These are phyloP conservation scores for Triops longicaudatus DNA, from an alignment of 1,140 invertebrate genomes.

Conservation along the genomic window DNA sequence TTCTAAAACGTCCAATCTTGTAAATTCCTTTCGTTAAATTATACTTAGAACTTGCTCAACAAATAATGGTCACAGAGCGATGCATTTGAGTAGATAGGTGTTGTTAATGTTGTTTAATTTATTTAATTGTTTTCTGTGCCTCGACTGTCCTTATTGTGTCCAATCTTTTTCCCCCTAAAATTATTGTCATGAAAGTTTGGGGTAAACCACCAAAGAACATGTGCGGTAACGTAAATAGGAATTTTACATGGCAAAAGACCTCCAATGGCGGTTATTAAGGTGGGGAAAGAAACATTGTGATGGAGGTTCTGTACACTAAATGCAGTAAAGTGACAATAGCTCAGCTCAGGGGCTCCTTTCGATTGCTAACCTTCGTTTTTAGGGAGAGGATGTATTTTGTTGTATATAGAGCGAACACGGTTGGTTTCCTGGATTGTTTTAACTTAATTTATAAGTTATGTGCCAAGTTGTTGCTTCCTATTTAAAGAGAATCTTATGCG, in stretches of 20 bases:
- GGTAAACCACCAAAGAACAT: too few species aligned
- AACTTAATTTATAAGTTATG: not conserved
- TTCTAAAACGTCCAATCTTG: not conserved
- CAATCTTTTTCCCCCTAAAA: too few species aligned
- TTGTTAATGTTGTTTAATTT: slow-evolving; percentile 6
- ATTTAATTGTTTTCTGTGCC: not conserved
- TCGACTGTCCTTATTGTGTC: not conserved
- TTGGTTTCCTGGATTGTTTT: not conserved
- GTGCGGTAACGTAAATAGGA: too few species aligned
- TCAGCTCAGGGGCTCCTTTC: too few species aligned
- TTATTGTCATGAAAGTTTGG: too few species aligned
- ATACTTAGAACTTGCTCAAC: not conserved
- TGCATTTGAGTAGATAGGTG: not conserved
- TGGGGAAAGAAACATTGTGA: too few species aligned
- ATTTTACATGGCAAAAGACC: too few species aligned
- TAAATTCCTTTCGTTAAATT: not conserved
- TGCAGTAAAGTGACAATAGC: too few species aligned
- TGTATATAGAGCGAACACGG: not conserved
- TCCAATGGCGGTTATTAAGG: too few species aligned
- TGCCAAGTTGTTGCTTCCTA: not conserved
- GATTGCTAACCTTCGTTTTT: too few species aligned
- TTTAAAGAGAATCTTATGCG: not conserved
- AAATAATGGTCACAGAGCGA: too few species aligned
- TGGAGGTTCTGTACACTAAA: too few species aligned
- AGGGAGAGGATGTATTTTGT: not conserved